Percentiles rank a stretch among this genome's conserved stretches.
These are phyloP conservation scores for Staurois parvus DNA, from an alignment of 2,797 vertebrate genomes.

Conservation along the genomic window DNA sequence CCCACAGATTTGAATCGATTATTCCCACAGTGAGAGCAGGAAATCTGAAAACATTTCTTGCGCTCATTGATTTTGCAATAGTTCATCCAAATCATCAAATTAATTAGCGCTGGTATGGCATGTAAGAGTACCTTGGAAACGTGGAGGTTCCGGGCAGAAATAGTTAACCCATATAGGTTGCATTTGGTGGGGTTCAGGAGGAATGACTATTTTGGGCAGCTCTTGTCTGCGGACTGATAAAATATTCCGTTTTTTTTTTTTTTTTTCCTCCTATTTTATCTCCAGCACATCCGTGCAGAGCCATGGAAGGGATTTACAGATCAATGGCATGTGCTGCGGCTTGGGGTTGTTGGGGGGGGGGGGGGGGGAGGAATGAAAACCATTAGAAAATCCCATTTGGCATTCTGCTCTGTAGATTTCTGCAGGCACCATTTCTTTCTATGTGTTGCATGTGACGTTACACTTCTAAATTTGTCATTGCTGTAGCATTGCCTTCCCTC, in stretches of 20 bases:
- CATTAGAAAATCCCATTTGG: neutral
- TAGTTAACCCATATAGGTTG: neutral
- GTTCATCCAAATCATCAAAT: neutral
- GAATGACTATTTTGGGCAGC: neutral
- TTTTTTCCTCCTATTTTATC: slow-evolving; percentile 1
- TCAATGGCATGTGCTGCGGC: slow-evolving; percentile 15
- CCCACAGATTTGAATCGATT: no score
- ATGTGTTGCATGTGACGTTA: neutral
- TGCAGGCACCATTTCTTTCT: neutral
- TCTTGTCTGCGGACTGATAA: neutral
- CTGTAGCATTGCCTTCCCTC: neutral
- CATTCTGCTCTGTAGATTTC: neutral
- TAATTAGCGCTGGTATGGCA: neutral
- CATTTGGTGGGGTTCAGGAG: neutral
- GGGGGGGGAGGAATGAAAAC: neutral
- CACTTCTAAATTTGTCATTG: neutral
- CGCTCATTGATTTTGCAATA: neutral
- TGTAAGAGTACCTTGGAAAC: neutral
- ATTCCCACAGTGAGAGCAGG: no score
- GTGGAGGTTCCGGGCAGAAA: no score
- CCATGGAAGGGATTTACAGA: slow-evolving; percentile 36
- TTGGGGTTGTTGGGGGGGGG: neutral
- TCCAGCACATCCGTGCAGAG: neutral
- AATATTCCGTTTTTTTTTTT: slow-evolving; percentile 32
- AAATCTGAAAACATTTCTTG: neutral